These are phyloP conservation scores for Poeciliopsis paucimaculata DNA, from an alignment of 2,797 vertebrate genomes.

Conservation along the genomic window DNA sequence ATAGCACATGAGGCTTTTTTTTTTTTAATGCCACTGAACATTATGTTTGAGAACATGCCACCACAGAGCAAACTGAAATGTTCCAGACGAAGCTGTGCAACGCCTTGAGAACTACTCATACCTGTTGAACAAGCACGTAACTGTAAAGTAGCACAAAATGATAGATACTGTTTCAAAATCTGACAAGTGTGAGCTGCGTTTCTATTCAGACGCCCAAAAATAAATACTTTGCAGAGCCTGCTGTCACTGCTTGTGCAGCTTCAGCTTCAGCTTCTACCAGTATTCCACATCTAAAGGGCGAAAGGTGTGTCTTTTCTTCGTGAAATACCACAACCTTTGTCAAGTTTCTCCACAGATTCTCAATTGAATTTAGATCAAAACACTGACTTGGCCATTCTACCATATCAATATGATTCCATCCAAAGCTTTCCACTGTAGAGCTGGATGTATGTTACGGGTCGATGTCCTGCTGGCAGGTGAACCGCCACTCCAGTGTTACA, in stretches of 20 bases:
- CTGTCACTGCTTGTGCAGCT: neutral
- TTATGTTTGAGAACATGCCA: constrained; percentile 20
- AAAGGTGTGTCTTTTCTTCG: neutral
- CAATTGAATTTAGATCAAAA: neutral
- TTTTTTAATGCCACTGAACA: constrained; percentile 47
- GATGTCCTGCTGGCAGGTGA: neutral
- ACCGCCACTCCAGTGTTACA: neutral
- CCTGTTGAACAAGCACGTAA: neutral
- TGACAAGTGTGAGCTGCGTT: neutral
- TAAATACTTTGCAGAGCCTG: neutral
- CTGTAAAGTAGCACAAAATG: neutral
- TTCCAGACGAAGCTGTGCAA: neutral
- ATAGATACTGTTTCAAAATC: neutral
- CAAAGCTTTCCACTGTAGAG: neutral
- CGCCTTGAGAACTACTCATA: neutral
- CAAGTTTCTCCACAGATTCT: neutral
- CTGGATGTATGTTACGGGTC: neutral
- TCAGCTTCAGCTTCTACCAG: neutral
- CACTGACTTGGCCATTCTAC: neutral
- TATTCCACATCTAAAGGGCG: neutral
- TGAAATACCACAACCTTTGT: neutral
- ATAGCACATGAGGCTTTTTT: constrained; percentile 41
- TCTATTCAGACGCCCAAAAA: neutral
- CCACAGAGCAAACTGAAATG: neutral
- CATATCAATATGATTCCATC: neutral